These are phyloP conservation scores for Trypoxylus dichotomus DNA, from an alignment of 1,140 invertebrate genomes.

Conservation along the genomic window DNA sequence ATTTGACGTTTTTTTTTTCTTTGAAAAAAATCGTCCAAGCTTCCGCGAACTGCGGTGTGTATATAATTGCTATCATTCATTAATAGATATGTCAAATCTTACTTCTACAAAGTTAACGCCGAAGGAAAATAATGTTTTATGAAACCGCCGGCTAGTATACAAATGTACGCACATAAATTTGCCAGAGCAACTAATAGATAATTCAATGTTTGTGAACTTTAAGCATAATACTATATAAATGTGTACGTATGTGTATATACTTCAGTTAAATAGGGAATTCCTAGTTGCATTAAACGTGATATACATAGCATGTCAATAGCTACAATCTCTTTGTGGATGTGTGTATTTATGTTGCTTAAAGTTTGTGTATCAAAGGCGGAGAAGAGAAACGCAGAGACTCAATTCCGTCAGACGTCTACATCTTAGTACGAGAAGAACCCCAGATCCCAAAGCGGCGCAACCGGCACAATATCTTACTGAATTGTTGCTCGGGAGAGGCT, in stretches of 20 bases:
- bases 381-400: slow-evolving; percentile 28
- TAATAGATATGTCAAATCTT: too few relatives aligned
- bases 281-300: slow-evolving; percentile 26
- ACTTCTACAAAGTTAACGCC: too few relatives aligned
- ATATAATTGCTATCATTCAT: too few relatives aligned
- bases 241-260: background rate
- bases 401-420: slow-evolving; percentile 42
- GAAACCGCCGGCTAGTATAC: too few relatives aligned
- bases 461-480: slow-evolving; percentile 37
- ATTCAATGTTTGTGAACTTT: background rate
- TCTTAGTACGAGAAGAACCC: slow-evolving; percentile 33
- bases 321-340: slow-evolving; percentile 41
- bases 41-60: too few relatives aligned
- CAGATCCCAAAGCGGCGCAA: slow-evolving; percentile 22
- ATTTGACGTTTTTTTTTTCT: too few relatives aligned
- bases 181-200: background rate
- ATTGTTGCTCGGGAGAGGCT: slow-evolving; percentile 40
- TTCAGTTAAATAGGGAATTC: background rate
- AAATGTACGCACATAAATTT: background rate
- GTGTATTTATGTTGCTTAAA: slow-evolving; percentile 43
- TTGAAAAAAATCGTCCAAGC: too few relatives aligned
- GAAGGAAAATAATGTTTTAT: too few relatives aligned
- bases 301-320: slow-evolving; percentile 37
- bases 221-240: background rate
- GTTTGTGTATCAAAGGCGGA: slow-evolving; percentile 39